Percentiles rank a stretch among this genome's conserved stretches.
Conservation (phyloP, 2,113 vertebrate genomes). For the Oceanites oceanicus region DNA sequence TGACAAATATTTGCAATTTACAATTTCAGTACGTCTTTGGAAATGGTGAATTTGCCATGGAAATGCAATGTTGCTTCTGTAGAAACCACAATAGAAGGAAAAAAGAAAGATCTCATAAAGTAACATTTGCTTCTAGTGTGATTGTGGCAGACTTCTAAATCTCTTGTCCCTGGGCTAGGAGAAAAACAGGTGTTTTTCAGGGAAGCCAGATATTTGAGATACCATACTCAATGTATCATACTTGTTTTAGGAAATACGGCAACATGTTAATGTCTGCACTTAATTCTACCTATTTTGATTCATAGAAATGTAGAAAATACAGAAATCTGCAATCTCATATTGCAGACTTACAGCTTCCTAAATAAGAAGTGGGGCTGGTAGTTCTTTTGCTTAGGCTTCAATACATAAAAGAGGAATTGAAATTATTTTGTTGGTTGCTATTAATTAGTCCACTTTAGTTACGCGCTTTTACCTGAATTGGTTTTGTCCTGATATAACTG, state of each 20-base stretch:
- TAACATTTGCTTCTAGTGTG: not conserved
- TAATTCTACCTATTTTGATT: not conserved
- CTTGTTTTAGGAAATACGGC: not conserved
- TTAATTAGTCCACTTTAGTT: not conserved
- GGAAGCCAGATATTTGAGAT: not conserved
- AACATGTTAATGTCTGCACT: rapidly evolving
- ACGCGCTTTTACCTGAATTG: not conserved
- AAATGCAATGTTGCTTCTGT: not conserved
- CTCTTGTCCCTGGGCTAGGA: not conserved
- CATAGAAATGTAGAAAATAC: not conserved
- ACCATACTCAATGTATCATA: not conserved
- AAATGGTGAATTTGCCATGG: not conserved
- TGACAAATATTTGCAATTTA: not conserved
- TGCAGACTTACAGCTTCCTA: not conserved
- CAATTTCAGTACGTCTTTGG: not conserved
- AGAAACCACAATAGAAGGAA: not conserved
- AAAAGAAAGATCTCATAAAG: not conserved
- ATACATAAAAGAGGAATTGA: not conserved
- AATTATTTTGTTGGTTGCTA: not conserved
- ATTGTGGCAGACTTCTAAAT: not conserved
- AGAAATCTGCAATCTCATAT: not conserved
- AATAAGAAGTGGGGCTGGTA: not conserved
- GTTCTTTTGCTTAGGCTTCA: not conserved
- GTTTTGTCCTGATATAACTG: not conserved
- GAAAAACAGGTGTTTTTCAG: not conserved